Conservation (phyloP, 2,888 invertebrate species). For the Andrena chrysosceles region DNA sequence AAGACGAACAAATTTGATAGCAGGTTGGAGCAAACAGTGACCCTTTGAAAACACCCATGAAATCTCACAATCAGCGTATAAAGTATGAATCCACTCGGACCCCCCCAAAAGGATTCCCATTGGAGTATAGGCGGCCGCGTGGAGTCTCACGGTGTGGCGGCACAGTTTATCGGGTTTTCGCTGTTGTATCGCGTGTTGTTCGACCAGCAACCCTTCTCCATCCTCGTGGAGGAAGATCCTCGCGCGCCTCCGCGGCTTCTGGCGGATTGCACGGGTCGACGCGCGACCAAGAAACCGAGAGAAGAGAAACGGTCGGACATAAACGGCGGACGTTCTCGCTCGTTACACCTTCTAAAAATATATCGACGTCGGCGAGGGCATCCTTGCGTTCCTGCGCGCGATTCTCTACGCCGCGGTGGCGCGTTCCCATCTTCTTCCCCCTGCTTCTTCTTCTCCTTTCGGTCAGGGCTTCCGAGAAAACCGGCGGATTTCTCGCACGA, state of each 20-base stretch:
- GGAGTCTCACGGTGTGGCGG: slow-evolving; percentile 10
- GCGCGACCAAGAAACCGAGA: slow-evolving; percentile 12
- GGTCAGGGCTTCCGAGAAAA: slow-evolving; percentile 16
- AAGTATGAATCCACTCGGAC: background rate
- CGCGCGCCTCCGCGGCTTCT: slow-evolving; percentile 25
- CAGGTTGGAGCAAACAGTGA: too few relatives aligned
- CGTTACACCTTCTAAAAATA: slow-evolving; percentile 34
- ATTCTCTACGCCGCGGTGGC: slow-evolving; percentile 29
- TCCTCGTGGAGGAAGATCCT: slow-evolving; percentile 4
- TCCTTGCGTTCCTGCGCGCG: slow-evolving; percentile 29
- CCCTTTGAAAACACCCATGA: too few relatives aligned
- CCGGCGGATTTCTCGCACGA: slow-evolving; percentile 22
- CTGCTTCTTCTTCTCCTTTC: slow-evolving; percentile 1
- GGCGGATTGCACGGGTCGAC: background rate
- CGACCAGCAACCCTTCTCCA: background rate
- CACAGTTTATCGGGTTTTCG: slow-evolving; percentile 20
- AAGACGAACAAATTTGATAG: too few relatives aligned
- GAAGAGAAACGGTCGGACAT: slow-evolving; percentile 35
- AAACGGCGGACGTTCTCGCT: slow-evolving; percentile 44
- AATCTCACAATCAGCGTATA: too few relatives aligned
- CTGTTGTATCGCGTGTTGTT: slow-evolving; percentile 5
- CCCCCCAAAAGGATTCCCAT: slow-evolving; percentile 5
- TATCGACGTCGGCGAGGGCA: slow-evolving; percentile 14
- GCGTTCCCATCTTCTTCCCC: background rate
- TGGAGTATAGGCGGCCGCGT: slow-evolving; percentile 11